Conservation (phyloP, 2,888 invertebrate genomes). For the Zonitis immaculata region DNA sequence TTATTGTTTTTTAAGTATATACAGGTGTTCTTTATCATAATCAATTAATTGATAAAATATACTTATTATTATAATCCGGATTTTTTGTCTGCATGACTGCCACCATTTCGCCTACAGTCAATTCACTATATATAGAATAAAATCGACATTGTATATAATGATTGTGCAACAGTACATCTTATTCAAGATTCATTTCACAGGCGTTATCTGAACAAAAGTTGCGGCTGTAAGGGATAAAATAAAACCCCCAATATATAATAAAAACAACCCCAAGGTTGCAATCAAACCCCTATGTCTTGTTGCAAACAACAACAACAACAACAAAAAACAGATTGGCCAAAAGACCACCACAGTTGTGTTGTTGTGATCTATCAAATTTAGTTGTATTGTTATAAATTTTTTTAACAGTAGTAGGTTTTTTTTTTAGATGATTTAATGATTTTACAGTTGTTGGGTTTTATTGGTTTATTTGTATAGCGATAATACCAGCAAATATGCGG, state of each 20-base stretch:
- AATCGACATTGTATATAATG: conserved; percentile 25
- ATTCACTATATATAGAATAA: conserved; percentile 6
- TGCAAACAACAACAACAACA: neutral
- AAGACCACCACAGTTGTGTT: conserved; percentile 15
- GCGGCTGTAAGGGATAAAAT: conserved; percentile 36
- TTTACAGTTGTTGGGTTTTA: conserved; percentile 1
- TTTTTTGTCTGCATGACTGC: neutral
- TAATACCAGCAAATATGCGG: conserved; percentile 25
- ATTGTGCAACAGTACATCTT: conserved; percentile 32
- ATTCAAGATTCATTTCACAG: conserved; percentile 40
- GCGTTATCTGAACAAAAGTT: conserved; percentile 39
- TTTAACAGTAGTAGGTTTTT: neutral
- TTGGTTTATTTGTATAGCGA: conserved; percentile 12
- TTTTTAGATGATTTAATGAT: neutral
- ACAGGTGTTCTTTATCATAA: conserved; percentile 18
- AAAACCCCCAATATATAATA: conserved; percentile 32
- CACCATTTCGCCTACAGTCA: neutral
- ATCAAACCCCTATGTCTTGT: neutral
- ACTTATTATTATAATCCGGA: too few species aligned
- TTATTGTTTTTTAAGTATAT: too few species aligned
- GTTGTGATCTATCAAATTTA: neutral
- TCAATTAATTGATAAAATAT: neutral
- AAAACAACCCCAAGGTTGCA: neutral
- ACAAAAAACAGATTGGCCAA: conserved; percentile 17
- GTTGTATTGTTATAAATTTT: neutral